Evolutionary conservation across 2,113 vertebrate genomes (phyloP), one percentile per base, ranked within the genome.

Genomic region (Pterocles gutturalis): DNA sequence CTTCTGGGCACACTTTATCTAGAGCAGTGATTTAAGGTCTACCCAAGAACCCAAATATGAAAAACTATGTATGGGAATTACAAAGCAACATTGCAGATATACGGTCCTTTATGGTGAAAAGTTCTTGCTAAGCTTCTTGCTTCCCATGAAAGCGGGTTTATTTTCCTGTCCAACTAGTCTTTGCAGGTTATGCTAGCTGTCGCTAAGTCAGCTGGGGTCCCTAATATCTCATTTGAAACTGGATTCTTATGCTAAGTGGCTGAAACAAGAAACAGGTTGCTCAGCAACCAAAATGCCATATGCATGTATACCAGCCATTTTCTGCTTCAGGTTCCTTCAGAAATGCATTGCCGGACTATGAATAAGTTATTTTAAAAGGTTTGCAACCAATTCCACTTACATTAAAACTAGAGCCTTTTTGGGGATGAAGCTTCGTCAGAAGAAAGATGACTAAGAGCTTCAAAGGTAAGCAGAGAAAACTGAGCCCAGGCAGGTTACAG

Each of bases 241-340:
- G 36, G 36, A 90, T 93, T 93, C 41, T 92, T 85, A 67, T 61
- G 73, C 87, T 69, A 93, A 72, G 58, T 53, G 64, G 71, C 28
- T 85, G 89, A 86, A 80, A 31, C 36, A 95, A 88, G 85, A 72
- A 92, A 38, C 17, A 58, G 75, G 93, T 90, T 94, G 95, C 96
- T 83, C 90, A 93, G 95, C 91, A 97, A 96, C 96, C 33, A 41
- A 60, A 87, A 82, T 36, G 38, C 25, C 53, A 19, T 54, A 36
- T 0, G 0, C 41, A 76, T 19, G 6, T 41, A 53, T 17, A 83
- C 21, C 41, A 93, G 83, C 60, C 65, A 89, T 66, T 33, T 90
- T 92, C 75, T 91, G 64, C 71, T 61, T 62, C 80, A 8, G 0
- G 0, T 48, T 89, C 67, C 83, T 87, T 76, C 71, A 93, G 72